Conservation (phyloP, 1,140 invertebrate genomes). For the Conus ventricosus region DNA sequence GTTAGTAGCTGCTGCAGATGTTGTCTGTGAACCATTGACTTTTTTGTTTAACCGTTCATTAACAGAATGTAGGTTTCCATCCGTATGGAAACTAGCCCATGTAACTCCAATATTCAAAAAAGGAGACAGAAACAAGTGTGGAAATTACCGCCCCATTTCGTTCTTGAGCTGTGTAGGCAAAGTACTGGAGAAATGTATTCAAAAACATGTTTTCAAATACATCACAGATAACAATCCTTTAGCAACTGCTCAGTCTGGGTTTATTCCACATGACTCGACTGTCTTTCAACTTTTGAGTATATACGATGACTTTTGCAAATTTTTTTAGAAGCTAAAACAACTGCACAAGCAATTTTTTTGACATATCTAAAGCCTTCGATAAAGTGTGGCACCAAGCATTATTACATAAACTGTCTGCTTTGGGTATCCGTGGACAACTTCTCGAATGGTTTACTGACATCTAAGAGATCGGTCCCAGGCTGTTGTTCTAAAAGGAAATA, state of each 20-base stretch:
- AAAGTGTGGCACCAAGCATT: not conserved
- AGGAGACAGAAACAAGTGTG: not conserved
- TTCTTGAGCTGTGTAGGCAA: not conserved
- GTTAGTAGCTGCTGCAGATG: not conserved
- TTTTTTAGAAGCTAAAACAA: not conserved
- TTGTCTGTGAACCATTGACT: not conserved
- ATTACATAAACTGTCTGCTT: not conserved
- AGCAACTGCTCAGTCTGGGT: not conserved
- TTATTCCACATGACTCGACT: not conserved
- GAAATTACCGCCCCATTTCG: not conserved
- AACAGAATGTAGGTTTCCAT: not conserved
- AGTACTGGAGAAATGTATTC: not conserved
- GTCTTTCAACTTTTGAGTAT: not conserved
- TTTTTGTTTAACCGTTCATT: not conserved
- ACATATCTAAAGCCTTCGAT: not conserved
- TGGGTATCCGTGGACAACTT: not conserved
- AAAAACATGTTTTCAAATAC: constrained; percentile 3
- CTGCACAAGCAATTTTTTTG: no score
- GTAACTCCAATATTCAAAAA: not conserved
- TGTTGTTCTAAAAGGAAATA: not conserved
- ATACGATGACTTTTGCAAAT: not conserved
- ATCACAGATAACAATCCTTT: not conserved
- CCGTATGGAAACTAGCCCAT: not conserved
- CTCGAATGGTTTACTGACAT: not conserved
- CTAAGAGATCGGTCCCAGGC: not conserved